phyloP scores from a whole-genome alignment of 35 echinoderm and acorn worm species.

The Strongylocentrotus purpuratus region DNA sequence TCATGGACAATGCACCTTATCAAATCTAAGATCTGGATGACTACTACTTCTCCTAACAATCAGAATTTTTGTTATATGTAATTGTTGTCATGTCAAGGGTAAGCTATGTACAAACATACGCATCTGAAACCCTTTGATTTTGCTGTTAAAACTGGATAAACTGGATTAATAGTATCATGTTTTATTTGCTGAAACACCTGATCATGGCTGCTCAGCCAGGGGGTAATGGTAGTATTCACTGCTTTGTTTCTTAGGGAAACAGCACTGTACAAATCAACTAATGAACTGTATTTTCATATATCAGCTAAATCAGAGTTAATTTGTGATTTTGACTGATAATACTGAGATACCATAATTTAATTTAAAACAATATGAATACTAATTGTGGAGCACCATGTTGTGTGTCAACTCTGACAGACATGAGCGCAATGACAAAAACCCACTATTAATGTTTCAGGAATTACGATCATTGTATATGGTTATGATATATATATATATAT shows the following conservation, averaged over 20 bases:
- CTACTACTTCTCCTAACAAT: not conserved
- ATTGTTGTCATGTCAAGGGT: not conserved
- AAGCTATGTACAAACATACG: not conserved
- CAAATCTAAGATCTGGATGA: not conserved
- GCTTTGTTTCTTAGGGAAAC: not conserved
- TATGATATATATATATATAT: no score
- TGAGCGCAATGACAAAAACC: no score
- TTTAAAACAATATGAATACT: no score
- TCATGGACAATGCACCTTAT: not conserved
- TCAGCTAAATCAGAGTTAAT: not conserved
- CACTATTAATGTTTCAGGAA: no score
- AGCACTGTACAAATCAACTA: not conserved
- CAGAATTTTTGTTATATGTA: not conserved
- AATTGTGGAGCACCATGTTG: no score
- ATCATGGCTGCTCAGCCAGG: not conserved
- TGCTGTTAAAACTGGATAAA: not conserved
- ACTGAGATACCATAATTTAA: no score
- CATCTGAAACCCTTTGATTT: not conserved
- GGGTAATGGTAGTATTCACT: not conserved
- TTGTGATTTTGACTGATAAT: not conserved
- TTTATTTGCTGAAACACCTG: no score
- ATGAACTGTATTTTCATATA: not conserved
- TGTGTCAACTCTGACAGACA: no score
- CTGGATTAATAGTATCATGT: no score
- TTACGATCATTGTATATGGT: no score